Conservation (phyloP, 2,113 vertebrate species). For the Felis chaus region DNA sequence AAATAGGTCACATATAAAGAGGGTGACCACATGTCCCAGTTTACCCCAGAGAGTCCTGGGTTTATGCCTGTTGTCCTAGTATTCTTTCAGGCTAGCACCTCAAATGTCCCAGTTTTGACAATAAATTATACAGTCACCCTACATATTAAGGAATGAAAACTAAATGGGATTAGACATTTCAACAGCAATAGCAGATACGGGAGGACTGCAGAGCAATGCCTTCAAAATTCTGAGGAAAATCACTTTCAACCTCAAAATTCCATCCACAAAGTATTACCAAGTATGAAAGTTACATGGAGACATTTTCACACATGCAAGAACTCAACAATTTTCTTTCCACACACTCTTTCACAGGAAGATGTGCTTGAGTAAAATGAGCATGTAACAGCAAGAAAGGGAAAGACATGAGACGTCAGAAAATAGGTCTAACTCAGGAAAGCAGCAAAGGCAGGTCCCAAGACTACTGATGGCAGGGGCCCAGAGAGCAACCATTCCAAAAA, state of each 20-base stretch:
- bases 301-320: background rate
- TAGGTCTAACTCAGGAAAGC: background rate
- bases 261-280: background rate
- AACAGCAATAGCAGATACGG: background rate
- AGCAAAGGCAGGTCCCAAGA: background rate
- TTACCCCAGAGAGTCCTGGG: background rate
- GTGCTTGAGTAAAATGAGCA: background rate
- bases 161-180: constrained; percentile 3
- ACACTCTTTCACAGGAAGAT: background rate
- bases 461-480: background rate
- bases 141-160: constrained; percentile 41
- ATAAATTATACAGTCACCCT: background rate
- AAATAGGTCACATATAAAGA: background rate
- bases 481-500: background rate
- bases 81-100: constrained; percentile 3
- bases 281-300: constrained; percentile 7
- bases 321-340: background rate
- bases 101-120: constrained; percentile 3
- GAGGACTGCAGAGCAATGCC: background rate
- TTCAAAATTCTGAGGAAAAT: constrained; percentile 19
- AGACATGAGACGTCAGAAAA: background rate
- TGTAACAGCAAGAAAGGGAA: background rate
- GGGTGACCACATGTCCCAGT: background rate
- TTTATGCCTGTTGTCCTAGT: background rate
- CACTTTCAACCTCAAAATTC: constrained; percentile 42